phyloP scores from a whole-genome alignment of 2,888 invertebrate species.

The Leptura quadrifasciata region DNA sequence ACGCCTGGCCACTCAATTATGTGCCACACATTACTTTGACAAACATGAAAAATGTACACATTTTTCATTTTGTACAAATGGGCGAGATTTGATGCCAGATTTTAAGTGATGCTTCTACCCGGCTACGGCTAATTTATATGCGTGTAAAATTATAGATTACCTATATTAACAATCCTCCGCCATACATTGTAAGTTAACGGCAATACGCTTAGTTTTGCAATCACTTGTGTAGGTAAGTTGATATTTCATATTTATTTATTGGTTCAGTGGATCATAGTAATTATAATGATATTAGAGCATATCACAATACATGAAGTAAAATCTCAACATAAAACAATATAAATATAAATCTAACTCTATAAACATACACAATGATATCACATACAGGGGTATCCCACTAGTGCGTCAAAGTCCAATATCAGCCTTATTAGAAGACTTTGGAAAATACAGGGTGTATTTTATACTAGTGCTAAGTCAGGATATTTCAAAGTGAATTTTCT shows the following conservation, averaged over 20 bases:
- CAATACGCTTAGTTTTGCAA: background rate
- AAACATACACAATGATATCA: no score
- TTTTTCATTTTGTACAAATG: slow-evolving; percentile 48
- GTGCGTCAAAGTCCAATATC: no score
- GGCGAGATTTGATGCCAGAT: slow-evolving; percentile 14
- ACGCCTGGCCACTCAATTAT: slow-evolving; percentile 58
- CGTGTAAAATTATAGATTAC: slow-evolving; percentile 12
- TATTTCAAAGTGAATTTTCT: no score
- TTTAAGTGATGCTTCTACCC: slow-evolving; percentile 8
- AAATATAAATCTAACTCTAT: no score
- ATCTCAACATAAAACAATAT: no score
- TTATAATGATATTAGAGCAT: no score
- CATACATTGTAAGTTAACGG: background rate
- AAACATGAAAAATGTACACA: slow-evolving; percentile 63
- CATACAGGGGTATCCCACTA: no score
- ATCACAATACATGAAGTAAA: no score
- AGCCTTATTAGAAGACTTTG: no score
- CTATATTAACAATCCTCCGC: background rate
- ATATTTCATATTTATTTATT: background rate
- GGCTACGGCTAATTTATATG: slow-evolving; percentile 8
- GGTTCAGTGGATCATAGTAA: no score
- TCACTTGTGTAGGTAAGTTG: background rate
- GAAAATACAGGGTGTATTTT: no score
- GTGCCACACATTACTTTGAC: slow-evolving; percentile 63
- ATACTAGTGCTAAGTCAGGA: no score